Conservation (phyloP, 2,888 invertebrate genomes). For the Dicyrtoma fusca region DNA sequence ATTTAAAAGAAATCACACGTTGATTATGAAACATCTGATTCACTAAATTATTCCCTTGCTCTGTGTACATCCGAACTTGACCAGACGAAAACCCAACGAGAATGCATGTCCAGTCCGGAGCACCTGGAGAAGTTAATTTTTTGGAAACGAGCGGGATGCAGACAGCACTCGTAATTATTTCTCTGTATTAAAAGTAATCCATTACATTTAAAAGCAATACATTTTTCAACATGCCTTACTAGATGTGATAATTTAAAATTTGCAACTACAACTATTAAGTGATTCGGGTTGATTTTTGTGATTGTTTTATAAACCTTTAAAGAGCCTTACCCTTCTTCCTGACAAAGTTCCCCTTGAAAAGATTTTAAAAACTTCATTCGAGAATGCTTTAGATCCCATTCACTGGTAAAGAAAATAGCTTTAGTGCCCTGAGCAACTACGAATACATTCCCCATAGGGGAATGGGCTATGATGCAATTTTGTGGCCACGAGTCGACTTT, state of each 20-base stretch:
- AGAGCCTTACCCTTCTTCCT: slow-evolving; percentile 60
- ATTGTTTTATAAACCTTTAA: too few species aligned
- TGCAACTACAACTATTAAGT: too few species aligned
- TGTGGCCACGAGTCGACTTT: slow-evolving; percentile 75
- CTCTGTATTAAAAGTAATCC: slow-evolving; percentile 59
- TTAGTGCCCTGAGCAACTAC: slow-evolving; percentile 70
- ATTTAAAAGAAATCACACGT: slow-evolving; percentile 76
- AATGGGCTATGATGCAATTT: slow-evolving; percentile 69
- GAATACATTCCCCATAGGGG: slow-evolving; percentile 73
- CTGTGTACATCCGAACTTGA: slow-evolving; percentile 83
- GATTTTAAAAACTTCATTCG: slow-evolving; percentile 65
- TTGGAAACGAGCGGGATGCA: slow-evolving; percentile 64
- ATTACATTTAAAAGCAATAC: slow-evolving; percentile 14
- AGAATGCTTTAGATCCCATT: slow-evolving; percentile 65
- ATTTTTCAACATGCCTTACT: too few species aligned
- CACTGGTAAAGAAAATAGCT: slow-evolving; percentile 69
- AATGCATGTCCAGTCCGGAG: slow-evolving; percentile 92
- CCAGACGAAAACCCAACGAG: slow-evolving; percentile 85
- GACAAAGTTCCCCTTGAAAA: slow-evolving; percentile 65
- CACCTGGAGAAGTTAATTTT: slow-evolving; percentile 65
- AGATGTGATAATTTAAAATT: too few species aligned
- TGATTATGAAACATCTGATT: slow-evolving; percentile 84
- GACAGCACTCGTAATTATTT: slow-evolving; percentile 63
- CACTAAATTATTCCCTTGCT: slow-evolving; percentile 79
- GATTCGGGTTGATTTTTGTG: too few species aligned